Conservation (phyloP, 2,113 vertebrate genomes). For the Aepyceros melampus region DNA sequence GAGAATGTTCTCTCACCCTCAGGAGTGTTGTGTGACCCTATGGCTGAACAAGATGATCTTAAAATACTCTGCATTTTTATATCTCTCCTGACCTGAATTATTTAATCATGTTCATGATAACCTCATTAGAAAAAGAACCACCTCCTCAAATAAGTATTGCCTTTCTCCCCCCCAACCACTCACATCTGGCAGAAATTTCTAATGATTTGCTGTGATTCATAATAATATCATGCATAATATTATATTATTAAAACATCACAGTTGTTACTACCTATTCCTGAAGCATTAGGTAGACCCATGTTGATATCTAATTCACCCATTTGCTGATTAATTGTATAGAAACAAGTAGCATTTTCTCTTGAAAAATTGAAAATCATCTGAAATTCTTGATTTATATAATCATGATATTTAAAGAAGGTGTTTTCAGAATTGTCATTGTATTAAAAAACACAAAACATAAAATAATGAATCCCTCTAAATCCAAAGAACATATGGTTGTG, state of each 20-base stretch:
- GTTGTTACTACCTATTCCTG: not conserved
- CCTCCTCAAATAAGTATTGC: not conserved
- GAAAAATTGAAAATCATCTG: not conserved
- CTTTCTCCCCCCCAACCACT: not conserved
- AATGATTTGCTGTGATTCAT: not conserved
- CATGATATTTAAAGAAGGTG: not conserved
- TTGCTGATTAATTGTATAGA: not conserved
- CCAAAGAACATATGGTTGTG: not conserved
- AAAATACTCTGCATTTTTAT: not conserved
- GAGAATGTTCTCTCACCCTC: not conserved
- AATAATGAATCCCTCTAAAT: not conserved
- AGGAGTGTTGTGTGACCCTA: not conserved
- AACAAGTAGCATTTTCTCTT: not conserved
- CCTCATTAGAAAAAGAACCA: not conserved
- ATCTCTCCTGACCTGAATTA: not conserved
- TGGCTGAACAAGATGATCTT: not conserved
- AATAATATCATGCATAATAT: not conserved
- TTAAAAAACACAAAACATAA: not conserved
- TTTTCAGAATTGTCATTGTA: not conserved
- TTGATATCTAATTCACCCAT: not conserved
- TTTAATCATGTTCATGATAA: not conserved
- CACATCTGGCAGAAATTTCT: not conserved
- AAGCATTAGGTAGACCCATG: not conserved
- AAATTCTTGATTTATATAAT: not conserved
- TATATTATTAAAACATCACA: slow-evolving; percentile 13